Evolutionary conservation across 2,888 invertebrate genomes (phyloP).

Genomic region (Saturnia pavonia): DNA sequence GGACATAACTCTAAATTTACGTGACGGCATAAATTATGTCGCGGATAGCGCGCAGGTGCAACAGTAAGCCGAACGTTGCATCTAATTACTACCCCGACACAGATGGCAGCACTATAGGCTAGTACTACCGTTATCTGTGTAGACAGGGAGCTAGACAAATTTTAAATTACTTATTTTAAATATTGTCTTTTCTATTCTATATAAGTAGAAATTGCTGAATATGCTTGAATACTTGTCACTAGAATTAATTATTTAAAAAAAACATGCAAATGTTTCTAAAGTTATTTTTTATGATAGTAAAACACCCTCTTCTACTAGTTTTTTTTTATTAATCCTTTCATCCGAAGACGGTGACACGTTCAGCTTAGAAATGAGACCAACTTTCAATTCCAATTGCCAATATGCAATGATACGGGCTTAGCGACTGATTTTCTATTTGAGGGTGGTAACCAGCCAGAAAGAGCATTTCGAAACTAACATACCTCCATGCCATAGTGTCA

Average conservation of each 20-base stretch:
- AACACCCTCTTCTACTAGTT: no score
- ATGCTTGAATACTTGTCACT: background rate
- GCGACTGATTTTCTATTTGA: background rate
- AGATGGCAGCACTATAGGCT: conserved; percentile 32
- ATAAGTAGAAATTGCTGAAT: background rate
- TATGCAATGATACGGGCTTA: background rate
- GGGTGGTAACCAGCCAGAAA: no score
- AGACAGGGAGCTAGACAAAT: background rate
- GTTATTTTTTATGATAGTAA: no score
- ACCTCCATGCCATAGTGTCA: background rate
- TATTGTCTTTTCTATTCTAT: background rate
- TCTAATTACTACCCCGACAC: conserved; percentile 35
- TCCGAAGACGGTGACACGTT: background rate
- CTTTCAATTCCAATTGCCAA: background rate
- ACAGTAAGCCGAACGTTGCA: conserved; percentile 28
- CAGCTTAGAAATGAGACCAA: background rate
- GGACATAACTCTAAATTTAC: background rate
- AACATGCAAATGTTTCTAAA: background rate
- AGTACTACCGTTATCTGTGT: conserved; percentile 8
- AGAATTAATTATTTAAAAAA: background rate
- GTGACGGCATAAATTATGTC: conserved; percentile 39
- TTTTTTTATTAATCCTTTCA: background rate
- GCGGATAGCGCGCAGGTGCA: conserved; percentile 61
- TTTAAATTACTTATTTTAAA: background rate
- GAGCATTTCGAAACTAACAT: no score